These are phyloP conservation scores for Melolontha melolontha DNA, from an alignment of 2,888 invertebrate genomes.

Conservation along the genomic window DNA sequence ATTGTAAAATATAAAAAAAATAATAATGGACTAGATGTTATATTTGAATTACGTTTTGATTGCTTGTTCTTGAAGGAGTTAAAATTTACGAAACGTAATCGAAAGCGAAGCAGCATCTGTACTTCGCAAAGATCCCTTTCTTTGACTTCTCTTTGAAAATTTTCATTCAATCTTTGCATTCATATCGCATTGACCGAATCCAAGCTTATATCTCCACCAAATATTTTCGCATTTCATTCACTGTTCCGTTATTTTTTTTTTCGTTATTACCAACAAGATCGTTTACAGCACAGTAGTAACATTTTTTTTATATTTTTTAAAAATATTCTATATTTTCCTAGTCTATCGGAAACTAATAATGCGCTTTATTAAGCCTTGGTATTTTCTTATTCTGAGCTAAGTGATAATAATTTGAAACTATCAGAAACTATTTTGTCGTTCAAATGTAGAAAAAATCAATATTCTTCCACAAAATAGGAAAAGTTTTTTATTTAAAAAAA, in stretches of 20 bases:
- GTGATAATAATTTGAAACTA: too few relatives aligned
- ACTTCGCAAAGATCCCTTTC: constrained; percentile 48
- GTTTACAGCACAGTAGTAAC: constrained; percentile 22
- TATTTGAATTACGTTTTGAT: too few relatives aligned
- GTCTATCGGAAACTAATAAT: constrained; percentile 22
- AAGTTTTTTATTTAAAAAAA: too few relatives aligned
- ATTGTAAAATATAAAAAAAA: too few relatives aligned
- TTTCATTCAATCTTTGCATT: constrained; percentile 46
- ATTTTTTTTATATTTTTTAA: constrained; percentile 25
- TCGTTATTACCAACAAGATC: constrained; percentile 44
- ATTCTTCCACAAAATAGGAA: too few relatives aligned
- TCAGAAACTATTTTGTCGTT: too few relatives aligned
- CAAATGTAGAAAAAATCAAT: too few relatives aligned
- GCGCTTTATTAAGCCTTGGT: constrained; percentile 26
- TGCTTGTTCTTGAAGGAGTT: neutral
- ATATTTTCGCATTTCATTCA: constrained; percentile 19
- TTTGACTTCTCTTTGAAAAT: constrained; percentile 49
- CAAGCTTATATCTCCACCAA: constrained; percentile 1
- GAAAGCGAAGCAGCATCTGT: too few relatives aligned
- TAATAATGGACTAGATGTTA: too few relatives aligned
- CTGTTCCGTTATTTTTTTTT: constrained; percentile 39
- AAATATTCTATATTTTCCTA: neutral
- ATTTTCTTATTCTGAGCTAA: constrained; percentile 18
- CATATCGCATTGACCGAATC: constrained; percentile 42
- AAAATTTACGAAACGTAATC: neutral